These are phyloP conservation scores for Phenganax stokvisi DNA, from an alignment of 92 coral and sea anemone species.

Conservation along the genomic window DNA sequence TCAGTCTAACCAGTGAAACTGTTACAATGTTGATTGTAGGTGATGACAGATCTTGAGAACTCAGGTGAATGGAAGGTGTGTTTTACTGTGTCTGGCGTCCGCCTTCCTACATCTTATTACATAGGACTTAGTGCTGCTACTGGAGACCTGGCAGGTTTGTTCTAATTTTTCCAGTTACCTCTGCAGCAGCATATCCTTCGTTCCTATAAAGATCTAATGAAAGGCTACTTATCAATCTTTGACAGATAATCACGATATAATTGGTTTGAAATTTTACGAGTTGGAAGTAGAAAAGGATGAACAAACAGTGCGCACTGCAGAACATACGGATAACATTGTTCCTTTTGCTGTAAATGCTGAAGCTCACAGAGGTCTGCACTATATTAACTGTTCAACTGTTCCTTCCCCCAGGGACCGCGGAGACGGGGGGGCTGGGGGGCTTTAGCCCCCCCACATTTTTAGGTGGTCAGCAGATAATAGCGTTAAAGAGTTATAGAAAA, in stretches of 20 bases:
- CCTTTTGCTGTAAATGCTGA: conserved; percentile 91
- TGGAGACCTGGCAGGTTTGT: conserved; percentile 91
- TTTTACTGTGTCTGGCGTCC: conserved; percentile 76
- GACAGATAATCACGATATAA: conserved; percentile 88
- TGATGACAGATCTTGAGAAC: conserved; percentile 73
- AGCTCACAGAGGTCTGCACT: conserved; percentile 60
- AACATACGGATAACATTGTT: conserved; percentile 54
- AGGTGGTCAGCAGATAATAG: too few relatives aligned
- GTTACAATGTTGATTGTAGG: conserved; percentile 29
- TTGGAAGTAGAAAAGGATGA: conserved; percentile 64
- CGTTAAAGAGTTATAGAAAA: too few relatives aligned
- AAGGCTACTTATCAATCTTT: not conserved
- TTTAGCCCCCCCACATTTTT: too few relatives aligned
- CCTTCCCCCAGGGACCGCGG: too few relatives aligned
- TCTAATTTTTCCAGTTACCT: not conserved
- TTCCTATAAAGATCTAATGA: not conserved
- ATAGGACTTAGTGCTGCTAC: conserved; percentile 95
- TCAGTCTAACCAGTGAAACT: not conserved
- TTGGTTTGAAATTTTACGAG: conserved; percentile 87
- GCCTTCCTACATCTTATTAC: conserved; percentile 79
- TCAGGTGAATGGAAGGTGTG: conserved; percentile 84
- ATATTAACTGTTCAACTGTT: not conserved
- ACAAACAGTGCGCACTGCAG: conserved; percentile 39
- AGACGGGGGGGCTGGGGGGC: too few relatives aligned
- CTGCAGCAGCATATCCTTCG: not conserved